A percentile compares a stretch with the other conserved stretches of the same genome.
Evolutionary conservation across 1,140 invertebrate species (phyloP).

Genomic region (Ditylenchus dipsaci): DNA sequence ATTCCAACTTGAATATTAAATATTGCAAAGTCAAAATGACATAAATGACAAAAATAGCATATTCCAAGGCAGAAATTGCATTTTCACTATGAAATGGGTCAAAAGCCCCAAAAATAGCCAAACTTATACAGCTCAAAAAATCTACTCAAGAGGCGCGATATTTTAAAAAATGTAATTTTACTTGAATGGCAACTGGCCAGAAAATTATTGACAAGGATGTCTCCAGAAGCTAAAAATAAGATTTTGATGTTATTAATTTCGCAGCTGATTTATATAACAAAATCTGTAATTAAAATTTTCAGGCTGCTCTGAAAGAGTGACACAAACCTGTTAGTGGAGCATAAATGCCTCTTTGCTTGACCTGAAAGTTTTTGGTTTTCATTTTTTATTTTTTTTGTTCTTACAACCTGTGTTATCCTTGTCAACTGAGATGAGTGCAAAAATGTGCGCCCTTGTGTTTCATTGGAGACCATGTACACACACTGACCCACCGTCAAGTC

Average conservation of each 20-base stretch:
- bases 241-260: not conserved
- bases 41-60: too few species aligned
- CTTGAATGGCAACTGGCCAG: constrained; percentile 45
- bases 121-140: too few species aligned
- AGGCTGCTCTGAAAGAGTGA: too few species aligned
- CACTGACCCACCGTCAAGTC: constrained; percentile 36
- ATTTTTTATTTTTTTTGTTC: too few species aligned
- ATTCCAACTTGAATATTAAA: too few species aligned
- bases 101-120: too few species aligned
- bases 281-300: too few species aligned
- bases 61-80: too few species aligned
- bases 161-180: not conserved
- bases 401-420: too few species aligned
- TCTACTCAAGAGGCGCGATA: too few species aligned
- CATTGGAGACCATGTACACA: constrained; percentile 21
- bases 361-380: not conserved
- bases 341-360: constrained; percentile 36
- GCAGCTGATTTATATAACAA: not conserved
- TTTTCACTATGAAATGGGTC: too few species aligned
- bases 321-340: constrained; percentile 41
- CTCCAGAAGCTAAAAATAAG: constrained; percentile 11
- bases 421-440: not conserved
- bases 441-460: not conserved
- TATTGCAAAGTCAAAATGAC: too few species aligned
- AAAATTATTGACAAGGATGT: constrained; percentile 44